These are phyloP conservation scores for Corythaixoides concolor DNA, from an alignment of 2,113 vertebrate genomes.

Conservation along the genomic window DNA sequence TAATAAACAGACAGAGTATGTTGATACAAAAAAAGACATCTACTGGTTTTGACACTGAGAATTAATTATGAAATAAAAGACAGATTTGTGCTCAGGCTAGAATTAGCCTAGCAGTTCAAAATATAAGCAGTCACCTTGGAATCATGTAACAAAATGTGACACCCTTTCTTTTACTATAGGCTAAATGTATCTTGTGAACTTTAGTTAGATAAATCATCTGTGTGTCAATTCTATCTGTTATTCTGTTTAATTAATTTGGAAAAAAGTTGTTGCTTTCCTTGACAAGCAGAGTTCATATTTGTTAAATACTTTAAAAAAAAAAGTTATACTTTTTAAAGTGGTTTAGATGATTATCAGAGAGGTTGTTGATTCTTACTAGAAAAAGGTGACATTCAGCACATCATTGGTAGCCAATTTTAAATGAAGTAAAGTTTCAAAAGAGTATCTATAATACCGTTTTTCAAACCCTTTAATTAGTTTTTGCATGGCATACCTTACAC, in stretches of 20 bases:
- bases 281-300: constrained; percentile 69
- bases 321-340: constrained; percentile 22
- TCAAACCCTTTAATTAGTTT: constrained; percentile 67
- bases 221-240: constrained; percentile 54
- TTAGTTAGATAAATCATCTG: constrained; percentile 66
- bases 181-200: constrained; percentile 66
- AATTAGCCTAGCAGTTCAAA: constrained; percentile 75
- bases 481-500: constrained; percentile 60
- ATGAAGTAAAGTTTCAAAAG: constrained; percentile 61
- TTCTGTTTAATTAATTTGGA: constrained; percentile 70
- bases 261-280: constrained; percentile 64
- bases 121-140: constrained; percentile 78
- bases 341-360: constrained; percentile 89
- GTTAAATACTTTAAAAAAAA: constrained; percentile 77
- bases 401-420: constrained; percentile 68
- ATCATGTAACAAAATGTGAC: constrained; percentile 71
- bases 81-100: constrained; percentile 75
- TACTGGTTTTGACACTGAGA: constrained; percentile 76
- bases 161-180: constrained; percentile 64
- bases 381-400: constrained; percentile 87
- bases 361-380: constrained; percentile 84
- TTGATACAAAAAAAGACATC: constrained; percentile 69
- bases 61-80: constrained; percentile 80
- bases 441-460: constrained; percentile 52
- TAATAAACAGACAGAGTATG: constrained; percentile 71